Evolutionary conservation across 2,888 invertebrate species (phyloP).

Genomic region (Eupithecia inturbata): DNA sequence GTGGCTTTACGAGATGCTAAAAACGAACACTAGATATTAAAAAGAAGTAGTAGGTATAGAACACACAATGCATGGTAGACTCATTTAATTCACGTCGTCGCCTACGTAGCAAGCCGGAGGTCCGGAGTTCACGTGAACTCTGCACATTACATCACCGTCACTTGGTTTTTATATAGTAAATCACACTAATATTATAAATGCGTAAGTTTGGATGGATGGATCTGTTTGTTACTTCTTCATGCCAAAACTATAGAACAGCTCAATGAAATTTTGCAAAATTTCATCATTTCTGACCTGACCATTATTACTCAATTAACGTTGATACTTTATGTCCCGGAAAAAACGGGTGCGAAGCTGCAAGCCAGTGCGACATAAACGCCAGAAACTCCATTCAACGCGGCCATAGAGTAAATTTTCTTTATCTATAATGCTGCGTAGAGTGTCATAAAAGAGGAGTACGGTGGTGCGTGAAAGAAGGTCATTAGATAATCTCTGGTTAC

Average conservation of each 20-base stretch:
- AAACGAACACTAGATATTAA: not conserved
- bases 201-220: not conserved
- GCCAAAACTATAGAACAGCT: not conserved
- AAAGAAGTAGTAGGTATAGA: not conserved
- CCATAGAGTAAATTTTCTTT: not conserved
- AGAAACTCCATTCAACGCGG: not conserved
- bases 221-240: not conserved
- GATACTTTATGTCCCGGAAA: too few species aligned
- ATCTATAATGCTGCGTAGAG: not conserved
- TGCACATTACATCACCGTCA: conserved; percentile 7
- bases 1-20: not conserved
- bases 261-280: not conserved
- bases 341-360: not conserved
- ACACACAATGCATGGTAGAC: conserved; percentile 8
- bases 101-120: conserved; percentile 26
- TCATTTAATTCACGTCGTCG: conserved; percentile 26
- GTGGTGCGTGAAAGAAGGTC: conserved; percentile 65
- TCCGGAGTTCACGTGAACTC: conserved; percentile 29
- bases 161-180: not conserved
- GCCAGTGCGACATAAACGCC: not conserved
- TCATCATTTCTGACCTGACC: too few species aligned
- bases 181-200: not conserved
- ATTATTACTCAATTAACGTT: too few species aligned
- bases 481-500: conserved; percentile 65
- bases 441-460: conserved; percentile 38